These are phyloP conservation scores for Cyclopterus lumpus DNA, from an alignment of 2,797 vertebrate species.

Conservation along the genomic window DNA sequence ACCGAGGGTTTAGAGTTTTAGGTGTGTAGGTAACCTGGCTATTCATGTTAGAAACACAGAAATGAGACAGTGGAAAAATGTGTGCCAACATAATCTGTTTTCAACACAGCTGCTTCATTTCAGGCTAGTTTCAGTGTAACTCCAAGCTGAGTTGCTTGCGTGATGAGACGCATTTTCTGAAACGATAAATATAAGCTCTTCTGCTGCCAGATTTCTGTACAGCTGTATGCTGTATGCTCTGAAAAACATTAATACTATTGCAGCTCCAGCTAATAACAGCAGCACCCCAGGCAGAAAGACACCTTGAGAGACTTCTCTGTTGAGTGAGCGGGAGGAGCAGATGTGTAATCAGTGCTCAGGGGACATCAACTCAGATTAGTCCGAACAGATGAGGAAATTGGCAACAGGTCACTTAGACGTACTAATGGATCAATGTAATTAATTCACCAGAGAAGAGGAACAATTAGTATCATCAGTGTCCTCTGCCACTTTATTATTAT, in stretches of 20 bases:
- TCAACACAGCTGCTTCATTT: background rate
- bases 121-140: background rate
- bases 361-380: constrained; percentile 50
- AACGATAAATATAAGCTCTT: constrained; percentile 18
- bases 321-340: constrained; percentile 43
- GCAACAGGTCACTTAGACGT: constrained; percentile 46
- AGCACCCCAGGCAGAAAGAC: constrained; percentile 5
- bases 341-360: constrained; percentile 47
- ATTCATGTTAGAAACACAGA: background rate
- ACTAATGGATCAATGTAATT: constrained; percentile 57
- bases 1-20: background rate
- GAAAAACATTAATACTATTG: constrained; percentile 16
- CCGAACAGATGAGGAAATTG: constrained; percentile 52
- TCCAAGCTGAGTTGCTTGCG: background rate
- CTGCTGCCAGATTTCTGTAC: constrained; percentile 6
- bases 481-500: constrained; percentile 21
- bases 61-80: background rate
- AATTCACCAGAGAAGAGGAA: constrained; percentile 49
- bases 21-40: background rate
- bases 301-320: constrained; percentile 9
- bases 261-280: background rate
- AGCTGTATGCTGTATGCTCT: constrained; percentile 9
- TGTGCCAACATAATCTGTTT: constrained; percentile 5
- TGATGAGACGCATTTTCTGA: background rate
- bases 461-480: constrained; percentile 36